Evolutionary conservation across 1,140 invertebrate species (phyloP), one percentile per base, ranked within the genome.

Genomic region (Lepidotrigona ventralis): DNA sequence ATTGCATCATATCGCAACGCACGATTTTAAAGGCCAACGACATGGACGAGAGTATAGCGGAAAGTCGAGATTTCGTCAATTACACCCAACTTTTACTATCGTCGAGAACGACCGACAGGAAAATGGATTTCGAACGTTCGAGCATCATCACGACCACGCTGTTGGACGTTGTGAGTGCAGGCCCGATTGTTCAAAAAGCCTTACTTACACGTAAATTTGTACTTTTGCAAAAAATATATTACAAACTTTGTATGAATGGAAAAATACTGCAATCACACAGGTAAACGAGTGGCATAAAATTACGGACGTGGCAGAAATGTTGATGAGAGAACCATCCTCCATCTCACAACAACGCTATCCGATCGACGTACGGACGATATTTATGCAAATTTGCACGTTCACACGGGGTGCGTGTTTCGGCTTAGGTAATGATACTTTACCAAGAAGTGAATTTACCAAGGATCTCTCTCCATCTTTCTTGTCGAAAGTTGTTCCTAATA

Each of bases 351-450:
- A 89, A 73, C 54, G 46, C 74, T 91, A 92, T 85, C 89, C 91
- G 0, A 68, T 58, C 11, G 83, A 90, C 26, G 88, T 93, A 17
- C 76, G 83, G 2, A 93, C 92, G 12, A 85, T 93, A 81, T 93
- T 94, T 56, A 92, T 94, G 90, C 92, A 93, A 86, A 86, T 94
- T 69, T 92, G 91, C 68, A 88, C 86, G 21, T 93, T 93, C 56
- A 87, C n/a, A 85, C 26, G 92, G 68, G 92, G 93, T 1, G 92
- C 92, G 1, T 93, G 93, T 79, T 94, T 94, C n/a, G 93, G 92
- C 19, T 76, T 93, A 76, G 93, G 93, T 93, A 68, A 33, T 33
- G 33, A 79, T 63, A 60, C 6, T 68, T 4, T 17, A 33, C 12
- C 39, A 39, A 39, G 6, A 39, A 39, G 39, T 64, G 54, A 64